phyloP scores from a whole-genome alignment of 2,113 vertebrate species.

The Limnothrissa miodon region DNA sequence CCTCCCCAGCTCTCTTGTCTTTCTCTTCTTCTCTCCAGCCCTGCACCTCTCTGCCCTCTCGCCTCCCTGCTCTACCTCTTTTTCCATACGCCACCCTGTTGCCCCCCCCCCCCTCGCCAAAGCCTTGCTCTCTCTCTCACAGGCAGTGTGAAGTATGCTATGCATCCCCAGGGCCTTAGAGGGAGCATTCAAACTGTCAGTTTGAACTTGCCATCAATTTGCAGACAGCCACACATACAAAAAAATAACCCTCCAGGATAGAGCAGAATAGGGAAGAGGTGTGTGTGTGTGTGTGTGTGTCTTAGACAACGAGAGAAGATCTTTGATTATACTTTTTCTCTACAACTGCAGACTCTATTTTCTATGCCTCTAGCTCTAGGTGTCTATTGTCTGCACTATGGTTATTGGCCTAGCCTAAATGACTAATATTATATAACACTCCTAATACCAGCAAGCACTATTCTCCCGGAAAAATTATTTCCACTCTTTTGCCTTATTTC shows the following conservation, averaged over 20 bases:
- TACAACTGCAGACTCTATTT: background rate
- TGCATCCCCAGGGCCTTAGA: constrained; percentile 41
- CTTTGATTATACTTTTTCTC: constrained; percentile 29
- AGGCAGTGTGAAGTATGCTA: constrained; percentile 22
- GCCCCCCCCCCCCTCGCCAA: background rate
- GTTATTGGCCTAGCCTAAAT: constrained; percentile 20
- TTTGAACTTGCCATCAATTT: constrained; percentile 46
- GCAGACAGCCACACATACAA: constrained; percentile 27
- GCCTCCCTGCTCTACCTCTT: background rate
- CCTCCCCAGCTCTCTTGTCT: background rate
- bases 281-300: too few relatives aligned
- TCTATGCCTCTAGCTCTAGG: background rate
- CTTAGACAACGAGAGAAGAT: constrained; percentile 38
- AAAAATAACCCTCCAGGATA: constrained; percentile 24
- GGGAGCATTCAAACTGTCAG: constrained; percentile 40
- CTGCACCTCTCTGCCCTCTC: background rate
- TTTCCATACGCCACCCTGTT: background rate
- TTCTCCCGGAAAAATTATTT: background rate
- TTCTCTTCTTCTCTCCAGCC: background rate
- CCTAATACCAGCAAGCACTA: background rate
- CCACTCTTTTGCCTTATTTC: background rate
- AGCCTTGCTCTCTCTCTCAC: background rate
- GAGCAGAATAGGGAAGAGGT: background rate
- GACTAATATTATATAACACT: constrained; percentile 6
- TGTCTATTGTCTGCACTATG: constrained; percentile 19